phyloP scores from a whole-genome alignment of 2,797 vertebrate genomes.

The Pterois miles region DNA sequence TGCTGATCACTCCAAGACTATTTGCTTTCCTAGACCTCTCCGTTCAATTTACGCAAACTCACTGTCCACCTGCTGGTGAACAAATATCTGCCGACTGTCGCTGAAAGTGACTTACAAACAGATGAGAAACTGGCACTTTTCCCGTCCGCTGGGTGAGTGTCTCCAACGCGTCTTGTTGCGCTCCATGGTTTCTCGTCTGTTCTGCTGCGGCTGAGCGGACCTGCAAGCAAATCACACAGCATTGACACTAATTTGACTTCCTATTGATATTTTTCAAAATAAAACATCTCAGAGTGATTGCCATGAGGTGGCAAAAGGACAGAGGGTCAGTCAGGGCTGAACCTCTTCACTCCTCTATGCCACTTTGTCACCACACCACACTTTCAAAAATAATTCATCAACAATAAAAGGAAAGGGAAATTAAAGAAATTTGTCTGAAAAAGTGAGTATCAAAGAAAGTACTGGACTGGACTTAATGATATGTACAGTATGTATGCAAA shows the following conservation, averaged over 20 bases:
- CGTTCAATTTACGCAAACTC: constrained; percentile 47
- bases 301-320: not conserved
- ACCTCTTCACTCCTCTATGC: not conserved
- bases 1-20: constrained; percentile 37
- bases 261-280: constrained; percentile 45
- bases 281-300: not conserved
- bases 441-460: too few relatives aligned
- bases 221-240: not conserved
- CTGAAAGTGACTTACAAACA: constrained; percentile 38
- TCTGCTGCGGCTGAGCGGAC: constrained; percentile 52
- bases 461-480: too few relatives aligned
- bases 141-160: constrained; percentile 40
- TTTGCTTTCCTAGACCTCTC: constrained; percentile 32
- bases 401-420: not conserved
- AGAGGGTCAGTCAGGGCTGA: not conserved
- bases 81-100: not conserved
- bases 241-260: constrained; percentile 20
- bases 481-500: too few relatives aligned
- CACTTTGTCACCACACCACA: not conserved
- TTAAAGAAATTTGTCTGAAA: not conserved
- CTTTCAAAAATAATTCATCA: not conserved
- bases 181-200: constrained; percentile 69
- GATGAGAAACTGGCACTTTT: constrained; percentile 34
- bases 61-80: constrained; percentile 17
- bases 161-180: constrained; percentile 72